phyloP scores from a whole-genome alignment of 1,140 invertebrate genomes.

The Mycetomoellerius zeteki region DNA sequence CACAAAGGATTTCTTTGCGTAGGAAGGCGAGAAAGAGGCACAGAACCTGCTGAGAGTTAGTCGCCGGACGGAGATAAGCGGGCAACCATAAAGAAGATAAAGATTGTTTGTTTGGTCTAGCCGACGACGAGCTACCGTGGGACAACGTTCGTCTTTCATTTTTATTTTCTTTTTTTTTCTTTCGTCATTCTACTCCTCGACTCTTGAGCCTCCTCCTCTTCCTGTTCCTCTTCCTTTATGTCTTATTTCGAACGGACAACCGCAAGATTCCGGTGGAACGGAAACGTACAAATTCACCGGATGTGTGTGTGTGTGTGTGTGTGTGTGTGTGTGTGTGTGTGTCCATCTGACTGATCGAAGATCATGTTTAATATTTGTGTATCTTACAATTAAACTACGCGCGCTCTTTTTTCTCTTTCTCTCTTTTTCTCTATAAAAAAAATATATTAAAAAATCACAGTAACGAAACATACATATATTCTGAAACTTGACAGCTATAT shows the following conservation, averaged over 20 bases:
- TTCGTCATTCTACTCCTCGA: constrained; percentile 20
- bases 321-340: not conserved
- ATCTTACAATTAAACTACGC: not conserved
- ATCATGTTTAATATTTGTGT: not conserved
- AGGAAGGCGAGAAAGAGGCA: constrained; percentile 66
- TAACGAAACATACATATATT: constrained; percentile 13
- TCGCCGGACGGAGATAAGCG: constrained; percentile 73
- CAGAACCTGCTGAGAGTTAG: constrained; percentile 64
- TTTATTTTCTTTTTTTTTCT: constrained; percentile 21
- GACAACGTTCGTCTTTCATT: constrained; percentile 62
- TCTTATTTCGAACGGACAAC: constrained; percentile 28
- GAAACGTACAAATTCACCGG: constrained; percentile 25
- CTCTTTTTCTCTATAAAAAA: not conserved
- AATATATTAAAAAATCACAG: not conserved
- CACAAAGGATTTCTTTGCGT: constrained; percentile 77
- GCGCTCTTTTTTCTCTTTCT: too few species aligned
- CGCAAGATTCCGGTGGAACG: constrained; percentile 49
- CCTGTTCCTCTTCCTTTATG: constrained; percentile 18
- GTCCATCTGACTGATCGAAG: constrained; percentile 10
- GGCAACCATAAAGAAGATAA: constrained; percentile 77
- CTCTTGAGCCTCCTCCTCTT: constrained; percentile 34
- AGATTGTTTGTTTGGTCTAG: constrained; percentile 82
- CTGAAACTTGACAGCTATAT: not conserved
- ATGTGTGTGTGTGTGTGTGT: not conserved
- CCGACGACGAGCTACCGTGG: constrained; percentile 68